phyloP scores from a whole-genome alignment of 2,797 vertebrate species.

The Buphagus erythrorhynchus region DNA sequence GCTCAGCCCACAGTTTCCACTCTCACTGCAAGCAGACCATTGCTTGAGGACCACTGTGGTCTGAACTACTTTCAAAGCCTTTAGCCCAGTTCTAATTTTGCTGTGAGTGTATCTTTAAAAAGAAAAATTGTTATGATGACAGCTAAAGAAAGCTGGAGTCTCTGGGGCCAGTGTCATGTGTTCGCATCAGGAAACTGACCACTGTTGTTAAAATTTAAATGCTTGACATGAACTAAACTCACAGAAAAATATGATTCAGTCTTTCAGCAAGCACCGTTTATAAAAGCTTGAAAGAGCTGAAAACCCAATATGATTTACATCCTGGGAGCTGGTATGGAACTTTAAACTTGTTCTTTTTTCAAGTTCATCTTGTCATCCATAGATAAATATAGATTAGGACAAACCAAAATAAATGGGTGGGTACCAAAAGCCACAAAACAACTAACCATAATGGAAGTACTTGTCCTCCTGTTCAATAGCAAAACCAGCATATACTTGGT shows the following conservation, averaged over 20 bases:
- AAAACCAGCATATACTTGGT: slow-evolving; percentile 85
- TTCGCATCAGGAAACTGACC: slow-evolving; percentile 51
- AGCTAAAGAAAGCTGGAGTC: slow-evolving; percentile 47
- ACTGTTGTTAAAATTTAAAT: slow-evolving; percentile 59
- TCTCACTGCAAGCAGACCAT: neutral
- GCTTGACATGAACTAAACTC: slow-evolving; percentile 46
- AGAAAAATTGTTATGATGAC: slow-evolving; percentile 46
- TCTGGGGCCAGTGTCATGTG: neutral
- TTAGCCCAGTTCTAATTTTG: slow-evolving; percentile 47
- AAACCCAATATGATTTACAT: slow-evolving; percentile 71
- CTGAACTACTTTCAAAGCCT: slow-evolving; percentile 50
- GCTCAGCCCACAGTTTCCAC: neutral
- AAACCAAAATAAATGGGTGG: slow-evolving; percentile 93
- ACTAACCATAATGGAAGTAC: slow-evolving; percentile 89
- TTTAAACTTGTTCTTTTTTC: slow-evolving; percentile 78
- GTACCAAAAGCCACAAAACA: slow-evolving; percentile 85
- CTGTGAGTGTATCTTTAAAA: slow-evolving; percentile 2
- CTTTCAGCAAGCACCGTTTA: slow-evolving; percentile 57
- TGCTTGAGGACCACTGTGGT: neutral
- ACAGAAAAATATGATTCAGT: slow-evolving; percentile 58
- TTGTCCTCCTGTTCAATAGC: slow-evolving; percentile 81
- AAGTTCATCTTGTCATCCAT: slow-evolving; percentile 87
- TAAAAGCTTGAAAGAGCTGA: slow-evolving; percentile 33
- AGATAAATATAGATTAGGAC: slow-evolving; percentile 92
- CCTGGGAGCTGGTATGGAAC: slow-evolving; percentile 67